phyloP scores from a whole-genome alignment of 2,113 vertebrate genomes.

The Mustela nigripes region DNA sequence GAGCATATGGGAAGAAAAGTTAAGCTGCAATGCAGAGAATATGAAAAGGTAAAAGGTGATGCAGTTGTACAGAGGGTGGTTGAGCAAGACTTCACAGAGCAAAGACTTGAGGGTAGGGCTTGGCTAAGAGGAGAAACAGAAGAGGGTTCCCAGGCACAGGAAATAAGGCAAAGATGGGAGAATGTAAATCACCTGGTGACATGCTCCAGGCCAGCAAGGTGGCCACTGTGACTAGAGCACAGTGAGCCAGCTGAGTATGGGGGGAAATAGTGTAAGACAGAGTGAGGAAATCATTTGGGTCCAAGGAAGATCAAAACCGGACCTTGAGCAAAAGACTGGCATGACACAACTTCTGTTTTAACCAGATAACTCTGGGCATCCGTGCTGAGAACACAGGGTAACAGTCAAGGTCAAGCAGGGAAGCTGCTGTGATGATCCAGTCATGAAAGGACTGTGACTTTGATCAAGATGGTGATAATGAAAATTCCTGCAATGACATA shows the following conservation, averaged over 20 bases:
- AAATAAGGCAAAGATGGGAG: accelerated
- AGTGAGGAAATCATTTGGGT: neutral
- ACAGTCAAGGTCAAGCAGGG: neutral
- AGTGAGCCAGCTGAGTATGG: no score
- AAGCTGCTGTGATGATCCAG: neutral
- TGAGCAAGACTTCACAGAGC: neutral
- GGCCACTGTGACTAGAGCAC: neutral
- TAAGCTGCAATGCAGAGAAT: neutral
- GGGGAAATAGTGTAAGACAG: neutral
- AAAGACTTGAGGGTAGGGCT: neutral
- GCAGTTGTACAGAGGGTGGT: neutral
- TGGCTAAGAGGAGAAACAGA: neutral
- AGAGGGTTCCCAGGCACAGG: neutral
- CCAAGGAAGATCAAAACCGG: neutral
- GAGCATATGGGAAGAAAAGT: neutral
- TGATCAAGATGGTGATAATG: neutral
- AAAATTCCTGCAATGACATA: neutral
- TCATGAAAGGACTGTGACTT: neutral
- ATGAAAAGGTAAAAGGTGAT: neutral
- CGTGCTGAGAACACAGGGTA: neutral
- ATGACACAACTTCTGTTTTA: neutral
- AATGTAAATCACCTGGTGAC: accelerated
- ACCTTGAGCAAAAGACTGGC: neutral
- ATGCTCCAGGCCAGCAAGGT: neutral
- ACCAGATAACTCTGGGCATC: neutral